Evolutionary conservation across 2,797 vertebrate genomes (phyloP), one percentile per base, ranked within the genome.

Genomic region (Smutsia gigantea): DNA sequence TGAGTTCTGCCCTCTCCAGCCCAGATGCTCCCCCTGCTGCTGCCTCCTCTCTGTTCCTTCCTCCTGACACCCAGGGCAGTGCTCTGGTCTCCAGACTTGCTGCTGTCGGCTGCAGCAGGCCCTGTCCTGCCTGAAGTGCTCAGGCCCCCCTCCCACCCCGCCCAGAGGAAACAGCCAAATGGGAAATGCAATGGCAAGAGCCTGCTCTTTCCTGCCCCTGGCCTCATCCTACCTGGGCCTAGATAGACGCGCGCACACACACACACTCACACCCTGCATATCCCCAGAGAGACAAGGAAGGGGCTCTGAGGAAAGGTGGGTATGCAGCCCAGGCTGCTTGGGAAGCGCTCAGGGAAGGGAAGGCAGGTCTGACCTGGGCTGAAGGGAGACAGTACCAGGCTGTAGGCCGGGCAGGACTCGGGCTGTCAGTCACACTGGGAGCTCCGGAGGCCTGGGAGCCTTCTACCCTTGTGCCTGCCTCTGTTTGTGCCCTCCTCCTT

Each of bases 181-280:
- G 49, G 53, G 77, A 74, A 95, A 89, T 82, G 46, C 68, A 78
- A 19, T 51, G 66, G 82, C 49, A 57, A 11, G 23, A 72, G 55
- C 72, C 31, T 90, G 74, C 42, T 79, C 57, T 95, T 92, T 95
- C 83, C 55, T 93, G 53, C 18, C 93, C 89, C n/a, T 95, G 78
- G 51, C 53, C 51, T 95, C 39, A 53, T 91, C 34, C 83, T 84
- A 39, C 37, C 12, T 39, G 86, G 51, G 18, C 42, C 57, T 5
- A 46, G 42, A 46, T 46, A 46, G 8, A 46, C 8, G 9, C 31
- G 34, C 49, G n/a, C 18, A 21, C 8, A 17, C 29, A 64, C 59
- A 34, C 17, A 72, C 51, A n/a, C n/a, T 34, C 55, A 82, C 31
- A 59, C 21, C 17, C 7, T 53, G 13, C 17, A 46, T 25, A 53